A percentile compares a stretch with the other conserved stretches of the same genome.
Evolutionary conservation across 2,797 vertebrate genomes (phyloP).

Genomic region (Mergus octosetaceus): DNA sequence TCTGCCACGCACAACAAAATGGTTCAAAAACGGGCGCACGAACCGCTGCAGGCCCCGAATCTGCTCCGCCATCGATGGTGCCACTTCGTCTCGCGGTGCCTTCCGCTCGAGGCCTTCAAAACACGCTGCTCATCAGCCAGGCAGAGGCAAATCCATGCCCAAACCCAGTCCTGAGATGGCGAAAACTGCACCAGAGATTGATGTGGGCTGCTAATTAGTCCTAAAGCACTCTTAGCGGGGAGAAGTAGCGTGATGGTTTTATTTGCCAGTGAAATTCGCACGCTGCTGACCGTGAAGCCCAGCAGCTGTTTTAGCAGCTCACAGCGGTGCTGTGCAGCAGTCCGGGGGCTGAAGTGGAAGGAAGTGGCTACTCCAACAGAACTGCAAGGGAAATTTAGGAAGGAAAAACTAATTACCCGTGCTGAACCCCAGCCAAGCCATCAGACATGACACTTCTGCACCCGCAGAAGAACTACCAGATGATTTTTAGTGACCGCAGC

Average conservation of each 20-base stretch:
- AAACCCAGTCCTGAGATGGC: not conserved
- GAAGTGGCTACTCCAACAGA: not conserved
- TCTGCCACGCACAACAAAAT: not conserved
- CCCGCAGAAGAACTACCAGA: not conserved
- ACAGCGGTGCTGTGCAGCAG: not conserved
- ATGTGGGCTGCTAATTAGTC: not conserved
- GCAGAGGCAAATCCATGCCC: not conserved
- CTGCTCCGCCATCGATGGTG: accelerated
- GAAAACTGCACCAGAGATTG: not conserved
- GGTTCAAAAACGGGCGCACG: not conserved
- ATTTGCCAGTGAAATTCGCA: not conserved
- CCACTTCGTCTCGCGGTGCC: not conserved
- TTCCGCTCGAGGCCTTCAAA: not conserved
- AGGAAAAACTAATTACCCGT: slow-evolving; percentile 44
- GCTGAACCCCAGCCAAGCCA: slow-evolving; percentile 30
- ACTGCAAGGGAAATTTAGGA: not conserved
- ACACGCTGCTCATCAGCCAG: not conserved
- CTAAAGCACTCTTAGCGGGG: not conserved
- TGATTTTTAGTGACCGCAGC: slow-evolving; percentile 4
- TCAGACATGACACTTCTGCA: not conserved
- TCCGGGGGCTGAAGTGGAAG: not conserved
- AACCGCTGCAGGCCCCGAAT: too few species aligned
- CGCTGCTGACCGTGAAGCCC: not conserved
- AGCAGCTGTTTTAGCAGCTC: not conserved
- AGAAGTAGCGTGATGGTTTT: not conserved